Conservation (phyloP, 2,113 vertebrate species). For the Sterrhoptilus dennistouni region DNA sequence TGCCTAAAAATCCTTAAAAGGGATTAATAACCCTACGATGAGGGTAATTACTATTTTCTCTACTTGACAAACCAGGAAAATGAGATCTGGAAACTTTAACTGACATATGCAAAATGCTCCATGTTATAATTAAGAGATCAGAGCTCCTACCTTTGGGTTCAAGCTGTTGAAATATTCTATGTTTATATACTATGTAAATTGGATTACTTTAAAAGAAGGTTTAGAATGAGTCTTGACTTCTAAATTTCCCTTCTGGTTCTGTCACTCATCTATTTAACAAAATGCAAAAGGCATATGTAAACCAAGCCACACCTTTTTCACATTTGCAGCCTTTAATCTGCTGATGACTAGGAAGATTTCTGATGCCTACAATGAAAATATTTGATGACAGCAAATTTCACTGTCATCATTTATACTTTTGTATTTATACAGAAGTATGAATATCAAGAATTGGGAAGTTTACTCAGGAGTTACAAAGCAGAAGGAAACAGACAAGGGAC, state of each 20-base stretch:
- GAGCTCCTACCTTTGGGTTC: neutral
- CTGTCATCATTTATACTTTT: neutral
- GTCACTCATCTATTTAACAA: neutral
- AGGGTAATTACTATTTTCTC: slow-evolving; percentile 10
- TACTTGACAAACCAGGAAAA: neutral
- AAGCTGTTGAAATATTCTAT: neutral
- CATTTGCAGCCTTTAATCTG: slow-evolving; percentile 12
- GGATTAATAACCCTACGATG: neutral
- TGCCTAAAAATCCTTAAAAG: neutral
- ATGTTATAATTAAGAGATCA: slow-evolving; percentile 18
- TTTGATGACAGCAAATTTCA: neutral
- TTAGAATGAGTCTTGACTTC: neutral
- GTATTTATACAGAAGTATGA: neutral
- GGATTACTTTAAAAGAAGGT: neutral
- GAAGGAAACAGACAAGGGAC: slow-evolving; percentile 58
- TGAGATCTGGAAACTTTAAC: neutral
- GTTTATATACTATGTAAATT: neutral
- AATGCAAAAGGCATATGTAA: neutral
- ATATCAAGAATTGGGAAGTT: slow-evolving; percentile 34
- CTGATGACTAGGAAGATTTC: neutral
- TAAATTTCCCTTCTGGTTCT: neutral
- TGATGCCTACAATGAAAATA: neutral
- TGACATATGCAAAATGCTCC: neutral
- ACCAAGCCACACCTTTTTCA: slow-evolving; percentile 20
- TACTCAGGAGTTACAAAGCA: slow-evolving; percentile 46